These are phyloP conservation scores for Leptinotarsa peninsularis DNA, from an alignment of 2,888 invertebrate genomes.

Conservation along the genomic window DNA sequence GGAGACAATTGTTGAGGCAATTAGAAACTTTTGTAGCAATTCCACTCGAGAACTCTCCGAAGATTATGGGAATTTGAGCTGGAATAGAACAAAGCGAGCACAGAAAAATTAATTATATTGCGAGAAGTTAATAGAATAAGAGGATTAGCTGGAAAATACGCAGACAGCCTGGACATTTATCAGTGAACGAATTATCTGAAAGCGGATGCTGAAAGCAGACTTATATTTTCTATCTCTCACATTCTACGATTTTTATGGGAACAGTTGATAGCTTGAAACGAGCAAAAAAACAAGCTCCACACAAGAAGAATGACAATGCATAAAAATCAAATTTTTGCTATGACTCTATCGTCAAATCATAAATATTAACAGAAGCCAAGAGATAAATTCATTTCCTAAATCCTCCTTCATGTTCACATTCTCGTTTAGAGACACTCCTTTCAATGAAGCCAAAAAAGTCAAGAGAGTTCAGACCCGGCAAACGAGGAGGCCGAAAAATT, in stretches of 20 bases:
- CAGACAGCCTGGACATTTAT: constrained; percentile 25
- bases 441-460: too few relatives aligned
- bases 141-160: constrained; percentile 7
- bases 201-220: not conserved
- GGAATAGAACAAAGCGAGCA: constrained; percentile 12
- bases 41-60: constrained; percentile 2
- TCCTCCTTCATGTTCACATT: too few relatives aligned
- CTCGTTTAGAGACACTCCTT: too few relatives aligned
- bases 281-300: too few relatives aligned
- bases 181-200: not conserved
- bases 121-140: constrained; percentile 17
- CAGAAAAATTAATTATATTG: constrained; percentile 23
- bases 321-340: too few relatives aligned
- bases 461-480: too few relatives aligned
- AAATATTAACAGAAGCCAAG: too few relatives aligned
- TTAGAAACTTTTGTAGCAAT: constrained; percentile 21
- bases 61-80: constrained; percentile 8
- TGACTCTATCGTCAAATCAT: too few relatives aligned
- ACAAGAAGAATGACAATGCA: too few relatives aligned
- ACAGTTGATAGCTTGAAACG: too few relatives aligned
- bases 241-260: not conserved
- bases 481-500: too few relatives aligned
- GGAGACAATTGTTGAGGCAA: constrained; percentile 22
- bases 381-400: too few relatives aligned
- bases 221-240: not conserved